Base-by-base conservation (phyloP, 2,797 vertebrate species). In the Calcarius lapponicus region DNA sequence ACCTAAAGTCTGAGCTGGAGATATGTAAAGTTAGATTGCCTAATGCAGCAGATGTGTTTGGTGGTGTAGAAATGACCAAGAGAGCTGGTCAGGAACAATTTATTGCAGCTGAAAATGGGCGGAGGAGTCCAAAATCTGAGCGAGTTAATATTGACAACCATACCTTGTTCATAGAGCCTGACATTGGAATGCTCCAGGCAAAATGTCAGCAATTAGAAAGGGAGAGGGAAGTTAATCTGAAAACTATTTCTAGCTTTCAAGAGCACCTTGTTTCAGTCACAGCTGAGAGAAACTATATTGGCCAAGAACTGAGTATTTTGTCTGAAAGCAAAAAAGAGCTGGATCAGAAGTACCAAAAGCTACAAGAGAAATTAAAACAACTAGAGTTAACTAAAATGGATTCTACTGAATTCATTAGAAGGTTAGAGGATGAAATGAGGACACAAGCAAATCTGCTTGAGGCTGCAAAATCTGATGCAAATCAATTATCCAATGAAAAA, bases 321-420 rank as follows among this genome's bases (percentile, higher is more conserved):
- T 83, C 97, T 24, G 98, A 98, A 93, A 98, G 98, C 88, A 98
- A 98, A 85, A 98, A 98, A 72, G 97, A 98, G 70, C 91, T 98
- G 81, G 95, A 90, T 60, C 96, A 97, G 88, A 96, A 98, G 54
- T 93, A 97, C 85, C 86, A 96, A 61, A 98, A 96, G 17, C 97
- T 98, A 97, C 98, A 97, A 93, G 98, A 97, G 57, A 98, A 98
- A 79, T 96, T 98, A 62, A 95, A 97, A 73, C 96, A 97, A 54
- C 90, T 98, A 26, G 98, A 99, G 90, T 98, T 98, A 76, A 74
- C 84, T 18, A 98, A 98, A 80, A 32, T 53, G 14, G 97, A 98
- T 88, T 97, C 97, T 88, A 95, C 97, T 79, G 97, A 96, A 92
- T 95, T 98, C 3, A 97, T 98, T 69, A 97, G 97, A 80, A 97